phyloP scores from a whole-genome alignment of 1,140 invertebrate species.

The Lepidurus couesii region DNA sequence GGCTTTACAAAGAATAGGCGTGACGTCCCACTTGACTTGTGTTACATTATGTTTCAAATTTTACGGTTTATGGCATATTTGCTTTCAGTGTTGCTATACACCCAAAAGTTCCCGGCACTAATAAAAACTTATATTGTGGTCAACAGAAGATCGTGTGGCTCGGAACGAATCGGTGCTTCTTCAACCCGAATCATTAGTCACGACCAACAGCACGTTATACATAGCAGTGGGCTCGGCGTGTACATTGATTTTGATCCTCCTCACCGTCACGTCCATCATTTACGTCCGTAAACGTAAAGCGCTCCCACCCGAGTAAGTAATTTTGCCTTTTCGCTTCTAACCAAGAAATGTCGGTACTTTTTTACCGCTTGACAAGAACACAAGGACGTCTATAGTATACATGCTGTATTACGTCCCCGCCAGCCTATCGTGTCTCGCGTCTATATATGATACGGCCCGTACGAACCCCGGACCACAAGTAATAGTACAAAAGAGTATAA shows the following conservation, averaged over 20 bases:
- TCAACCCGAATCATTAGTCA: conserved; percentile 27
- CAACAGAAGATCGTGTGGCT: background rate
- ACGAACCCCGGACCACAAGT: background rate
- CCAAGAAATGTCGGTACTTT: background rate
- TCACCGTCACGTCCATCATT: conserved; percentile 27
- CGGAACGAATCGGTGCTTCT: conserved; percentile 26
- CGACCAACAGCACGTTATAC: conserved; percentile 20
- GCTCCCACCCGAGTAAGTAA: conserved; percentile 26
- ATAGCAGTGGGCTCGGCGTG: conserved; percentile 25
- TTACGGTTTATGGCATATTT: background rate
- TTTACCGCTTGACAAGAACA: background rate
- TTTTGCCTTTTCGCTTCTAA: background rate
- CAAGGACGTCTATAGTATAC: background rate
- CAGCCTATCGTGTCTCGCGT: background rate
- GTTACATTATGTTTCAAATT: background rate
- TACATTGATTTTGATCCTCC: conserved; percentile 26
- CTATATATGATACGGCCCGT: background rate
- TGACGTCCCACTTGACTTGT: background rate
- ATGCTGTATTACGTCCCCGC: background rate
- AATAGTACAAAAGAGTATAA: background rate
- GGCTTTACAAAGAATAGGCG: background rate
- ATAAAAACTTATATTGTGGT: background rate
- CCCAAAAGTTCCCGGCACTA: background rate
- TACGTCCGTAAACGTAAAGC: conserved; percentile 27
- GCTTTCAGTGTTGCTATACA: background rate